phyloP scores from a whole-genome alignment of 2,888 invertebrate species.

The Heteropelma amictum region DNA sequence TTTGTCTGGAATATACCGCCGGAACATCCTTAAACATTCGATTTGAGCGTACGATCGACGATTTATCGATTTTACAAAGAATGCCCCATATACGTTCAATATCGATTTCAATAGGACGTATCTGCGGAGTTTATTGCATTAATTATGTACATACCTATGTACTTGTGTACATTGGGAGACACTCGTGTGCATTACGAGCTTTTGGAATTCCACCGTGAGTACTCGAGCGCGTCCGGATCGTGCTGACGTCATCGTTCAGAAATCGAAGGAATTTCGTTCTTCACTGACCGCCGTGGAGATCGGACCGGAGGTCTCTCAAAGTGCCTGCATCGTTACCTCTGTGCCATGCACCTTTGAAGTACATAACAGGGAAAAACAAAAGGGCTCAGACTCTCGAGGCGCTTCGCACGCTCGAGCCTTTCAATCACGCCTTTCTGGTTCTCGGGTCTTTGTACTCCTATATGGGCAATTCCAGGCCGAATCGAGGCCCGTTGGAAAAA shows the following conservation, averaged over 20 bases:
- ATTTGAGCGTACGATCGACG: too few species aligned
- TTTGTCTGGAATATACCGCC: too few species aligned
- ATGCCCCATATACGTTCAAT: neutral
- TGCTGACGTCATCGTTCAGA: slow-evolving; percentile 45
- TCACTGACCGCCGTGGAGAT: neutral
- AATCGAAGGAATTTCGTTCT: slow-evolving; percentile 42
- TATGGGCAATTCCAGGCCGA: neutral
- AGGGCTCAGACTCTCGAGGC: too few species aligned
- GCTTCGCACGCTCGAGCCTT: neutral
- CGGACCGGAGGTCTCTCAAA: neutral
- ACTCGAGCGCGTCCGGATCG: slow-evolving; percentile 29
- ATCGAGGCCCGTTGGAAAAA: neutral
- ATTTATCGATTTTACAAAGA: neutral
- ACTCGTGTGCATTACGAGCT: slow-evolving; percentile 11
- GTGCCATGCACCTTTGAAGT: too few species aligned
- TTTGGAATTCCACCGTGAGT: slow-evolving; percentile 40
- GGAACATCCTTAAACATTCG: too few species aligned
- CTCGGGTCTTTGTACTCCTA: neutral
- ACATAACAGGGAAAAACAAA: too few species aligned
- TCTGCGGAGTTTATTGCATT: neutral
- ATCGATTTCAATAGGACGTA: neutral
- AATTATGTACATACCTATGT: neutral
- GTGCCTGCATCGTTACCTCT: neutral
- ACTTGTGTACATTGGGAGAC: neutral
- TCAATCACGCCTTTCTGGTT: neutral